Evolutionary conservation across 1,140 invertebrate genomes (phyloP), one percentile per base, ranked within the genome.

Genomic region (Homarus americanus): DNA sequence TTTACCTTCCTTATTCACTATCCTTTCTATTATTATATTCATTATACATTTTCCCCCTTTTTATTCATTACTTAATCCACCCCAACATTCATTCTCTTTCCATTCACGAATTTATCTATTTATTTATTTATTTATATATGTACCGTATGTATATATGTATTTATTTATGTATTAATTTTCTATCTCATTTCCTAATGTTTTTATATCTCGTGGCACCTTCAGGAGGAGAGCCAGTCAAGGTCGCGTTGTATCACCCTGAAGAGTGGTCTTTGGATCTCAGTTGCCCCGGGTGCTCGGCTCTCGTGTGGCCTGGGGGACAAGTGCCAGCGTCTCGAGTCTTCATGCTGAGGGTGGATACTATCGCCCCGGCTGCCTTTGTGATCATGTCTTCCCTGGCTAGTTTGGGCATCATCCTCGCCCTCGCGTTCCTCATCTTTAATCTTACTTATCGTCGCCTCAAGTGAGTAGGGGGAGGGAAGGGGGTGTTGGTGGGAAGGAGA

Each of bases 391-490:
- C 96, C 69, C 94, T 98, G 2, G 96, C 97, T 34, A 95, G 95
- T 20, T 94, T 97, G 80, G 97, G 97, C 1, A 96, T 98, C n/a
- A 94, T 96, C 0, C 93, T 97, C 36, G 96, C 97, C 9, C 94
- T 97, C 7, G 95, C 96, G 5, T 98, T 98, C 93, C 95, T 98
- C 34, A 96, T 96, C 53, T 98, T 98, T 94, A 98, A 98, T 94
- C 95, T 98, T 78, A 97, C 97, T 94, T 97, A 98, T 94, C 95
- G 97, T 86, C 96, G 97, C 93, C 95, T 97, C 93, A 98, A 97
- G 97, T 98, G 95, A 95, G 96, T 94, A 15, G 10, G 32, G 32
- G 1, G 32, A 10, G 72, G 72, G 72, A 75, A 34, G 32, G 72
- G 17, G 72, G 72, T 10, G 10, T 17, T n/a, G n/a, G n/a, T n/a